Conservation (phyloP, 1,140 invertebrate species). For the Cylas formicarius region DNA sequence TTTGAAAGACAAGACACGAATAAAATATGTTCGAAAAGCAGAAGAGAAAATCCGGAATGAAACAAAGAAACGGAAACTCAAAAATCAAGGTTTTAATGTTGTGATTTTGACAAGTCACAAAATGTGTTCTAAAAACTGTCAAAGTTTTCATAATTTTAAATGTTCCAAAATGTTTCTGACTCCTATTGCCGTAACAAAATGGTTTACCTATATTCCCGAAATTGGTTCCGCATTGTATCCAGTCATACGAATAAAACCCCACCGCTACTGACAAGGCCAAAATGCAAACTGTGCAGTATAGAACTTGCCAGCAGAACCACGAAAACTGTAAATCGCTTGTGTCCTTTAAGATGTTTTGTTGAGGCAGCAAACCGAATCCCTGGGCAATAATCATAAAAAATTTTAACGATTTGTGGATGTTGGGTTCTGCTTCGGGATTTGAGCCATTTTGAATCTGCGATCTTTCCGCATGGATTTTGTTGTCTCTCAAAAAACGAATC, state of each 20-base stretch:
- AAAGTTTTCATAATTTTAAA: too few species aligned
- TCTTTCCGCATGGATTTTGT: constrained; percentile 5
- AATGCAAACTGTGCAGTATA: constrained; percentile 1
- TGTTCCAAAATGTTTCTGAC: too few species aligned
- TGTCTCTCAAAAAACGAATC: not conserved
- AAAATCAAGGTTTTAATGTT: too few species aligned
- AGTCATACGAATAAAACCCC: constrained; percentile 4
- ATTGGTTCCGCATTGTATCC: constrained; percentile 2
- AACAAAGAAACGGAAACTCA: too few species aligned
- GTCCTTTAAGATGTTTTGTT: not conserved
- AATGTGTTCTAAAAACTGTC: too few species aligned
- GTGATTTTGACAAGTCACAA: too few species aligned
- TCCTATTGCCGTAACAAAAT: not conserved
- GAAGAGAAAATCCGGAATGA: too few species aligned
- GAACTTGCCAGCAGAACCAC: constrained; percentile 5
- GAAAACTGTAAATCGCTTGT: not conserved
- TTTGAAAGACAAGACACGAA: too few species aligned
- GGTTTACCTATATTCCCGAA: constrained; percentile 4
- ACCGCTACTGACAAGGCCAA: not conserved
- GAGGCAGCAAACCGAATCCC: constrained; percentile 5
- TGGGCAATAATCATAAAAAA: constrained; percentile 1
- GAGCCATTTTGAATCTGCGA: not conserved
- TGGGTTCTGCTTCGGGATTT: not conserved
- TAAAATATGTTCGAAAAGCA: too few species aligned
- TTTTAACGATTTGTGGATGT: constrained; percentile 8